A percentile compares a stretch with the other conserved stretches of the same genome.
phyloP scores from a whole-genome alignment of 2,888 invertebrate genomes.

The Hypomecis punctinalis region DNA sequence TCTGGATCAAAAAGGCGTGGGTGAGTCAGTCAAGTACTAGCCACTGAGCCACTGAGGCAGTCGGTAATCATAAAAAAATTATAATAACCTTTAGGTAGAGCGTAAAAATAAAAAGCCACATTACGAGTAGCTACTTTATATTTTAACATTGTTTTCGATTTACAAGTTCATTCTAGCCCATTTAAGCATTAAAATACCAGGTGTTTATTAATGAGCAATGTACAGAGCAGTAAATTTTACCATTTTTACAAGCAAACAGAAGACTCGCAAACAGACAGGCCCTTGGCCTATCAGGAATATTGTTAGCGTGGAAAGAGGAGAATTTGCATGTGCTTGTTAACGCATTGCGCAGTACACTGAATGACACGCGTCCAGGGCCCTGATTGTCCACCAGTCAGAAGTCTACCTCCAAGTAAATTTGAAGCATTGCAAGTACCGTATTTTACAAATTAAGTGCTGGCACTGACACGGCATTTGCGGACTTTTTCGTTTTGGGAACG shows the following conservation, averaged over 20 bases:
- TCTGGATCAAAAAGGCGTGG: no score
- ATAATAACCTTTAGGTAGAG: no score
- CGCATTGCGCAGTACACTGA: slow-evolving; percentile 73
- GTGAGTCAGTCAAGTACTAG: no score
- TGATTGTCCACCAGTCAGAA: slow-evolving; percentile 64
- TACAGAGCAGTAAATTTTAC: slow-evolving; percentile 1
- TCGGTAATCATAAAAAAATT: no score
- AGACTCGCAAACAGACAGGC: slow-evolving; percentile 52
- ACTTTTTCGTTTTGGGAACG: slow-evolving; percentile 24
- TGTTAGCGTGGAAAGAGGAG: slow-evolving; percentile 67
- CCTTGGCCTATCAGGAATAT: slow-evolving; percentile 61
- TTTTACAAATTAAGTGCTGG: slow-evolving; percentile 39
- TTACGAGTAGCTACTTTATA: no score
- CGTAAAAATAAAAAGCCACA: no score
- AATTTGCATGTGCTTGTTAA: slow-evolving; percentile 84
- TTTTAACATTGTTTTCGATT: no score
- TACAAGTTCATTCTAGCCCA: no score
- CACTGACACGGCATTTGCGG: slow-evolving; percentile 40
- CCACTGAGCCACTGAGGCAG: no score
- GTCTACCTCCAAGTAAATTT: slow-evolving; percentile 50
- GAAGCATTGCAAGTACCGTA: slow-evolving; percentile 46
- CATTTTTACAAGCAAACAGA: slow-evolving; percentile 18
- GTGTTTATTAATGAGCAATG: not conserved
- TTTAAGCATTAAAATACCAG: no score
- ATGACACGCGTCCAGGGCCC: slow-evolving; percentile 71